A percentile compares a stretch with the other conserved stretches of the same genome.
Evolutionary conservation across 92 coral and sea anemone genomes (phyloP).

Genomic region (Porites rus): DNA sequence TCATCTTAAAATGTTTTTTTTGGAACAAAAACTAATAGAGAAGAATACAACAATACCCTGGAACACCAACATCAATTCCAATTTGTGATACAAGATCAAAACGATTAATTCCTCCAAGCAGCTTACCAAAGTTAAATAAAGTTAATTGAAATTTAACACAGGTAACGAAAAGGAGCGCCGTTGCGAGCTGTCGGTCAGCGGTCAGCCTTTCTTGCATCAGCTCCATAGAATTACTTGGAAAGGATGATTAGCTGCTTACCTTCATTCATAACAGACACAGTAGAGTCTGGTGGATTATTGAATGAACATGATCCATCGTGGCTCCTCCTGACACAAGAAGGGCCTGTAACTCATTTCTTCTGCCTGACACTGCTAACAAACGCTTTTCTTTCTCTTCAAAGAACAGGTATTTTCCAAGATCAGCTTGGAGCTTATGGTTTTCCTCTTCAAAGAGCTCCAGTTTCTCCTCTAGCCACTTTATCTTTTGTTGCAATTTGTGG

Average conservation of each 20-base stretch:
- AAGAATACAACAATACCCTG: no score
- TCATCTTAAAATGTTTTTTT: no score
- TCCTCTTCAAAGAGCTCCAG: not conserved
- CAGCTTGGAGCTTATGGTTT: not conserved
- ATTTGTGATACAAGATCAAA: not conserved
- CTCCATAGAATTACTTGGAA: no score
- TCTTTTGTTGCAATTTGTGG: not conserved
- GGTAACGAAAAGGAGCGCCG: not conserved
- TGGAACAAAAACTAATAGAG: no score
- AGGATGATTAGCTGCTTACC: no score
- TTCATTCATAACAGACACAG: no score
- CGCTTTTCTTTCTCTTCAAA: not conserved
- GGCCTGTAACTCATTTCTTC: not conserved
- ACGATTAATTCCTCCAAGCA: not conserved
- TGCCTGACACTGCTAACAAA: not conserved
- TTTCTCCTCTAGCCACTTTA: not conserved
- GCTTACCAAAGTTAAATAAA: not conserved
- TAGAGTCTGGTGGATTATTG: no score
- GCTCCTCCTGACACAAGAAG: not conserved
- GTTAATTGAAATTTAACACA: not conserved
- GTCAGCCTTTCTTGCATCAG: no score
- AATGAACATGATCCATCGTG: not conserved
- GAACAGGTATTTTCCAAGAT: slow-evolving; percentile 1
- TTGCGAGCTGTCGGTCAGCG: not conserved
- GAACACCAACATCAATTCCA: not conserved